Evolutionary conservation across 2,888 invertebrate species (phyloP).

Genomic region (Pseudococcus longispinus): DNA sequence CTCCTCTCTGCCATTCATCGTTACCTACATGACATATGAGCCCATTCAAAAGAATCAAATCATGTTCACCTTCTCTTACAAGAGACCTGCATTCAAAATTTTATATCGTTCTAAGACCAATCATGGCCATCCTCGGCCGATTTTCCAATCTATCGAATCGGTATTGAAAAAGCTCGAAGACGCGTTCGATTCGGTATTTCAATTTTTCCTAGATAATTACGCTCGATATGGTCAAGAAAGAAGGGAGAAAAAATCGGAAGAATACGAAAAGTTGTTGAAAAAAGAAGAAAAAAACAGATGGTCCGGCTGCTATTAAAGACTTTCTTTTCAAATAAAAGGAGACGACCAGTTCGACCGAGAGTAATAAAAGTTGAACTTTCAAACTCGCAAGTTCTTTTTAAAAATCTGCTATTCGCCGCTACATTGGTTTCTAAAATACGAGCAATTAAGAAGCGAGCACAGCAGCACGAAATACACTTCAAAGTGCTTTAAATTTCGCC

Average conservation of each 20-base stretch:
- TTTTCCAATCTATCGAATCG: background rate
- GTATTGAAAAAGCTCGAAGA: background rate
- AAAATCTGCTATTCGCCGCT: constrained; percentile 28
- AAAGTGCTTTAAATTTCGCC: background rate
- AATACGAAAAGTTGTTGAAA: background rate
- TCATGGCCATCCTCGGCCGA: background rate
- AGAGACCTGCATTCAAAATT: too few relatives aligned
- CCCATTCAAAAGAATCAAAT: too few relatives aligned
- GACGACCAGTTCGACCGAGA: constrained; percentile 28
- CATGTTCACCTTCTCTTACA: too few relatives aligned
- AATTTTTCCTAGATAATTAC: constrained; percentile 12
- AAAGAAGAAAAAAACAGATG: background rate
- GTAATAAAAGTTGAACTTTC: constrained; percentile 28
- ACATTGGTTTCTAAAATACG: constrained; percentile 34
- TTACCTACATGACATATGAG: too few relatives aligned
- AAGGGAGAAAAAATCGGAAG: background rate
- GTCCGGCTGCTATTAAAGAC: constrained; percentile 2
- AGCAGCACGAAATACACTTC: background rate
- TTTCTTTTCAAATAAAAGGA: constrained; percentile 19
- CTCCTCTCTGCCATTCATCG: too few relatives aligned
- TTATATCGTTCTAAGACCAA: background rate
- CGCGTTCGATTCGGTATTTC: background rate
- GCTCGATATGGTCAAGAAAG: constrained; percentile 1
- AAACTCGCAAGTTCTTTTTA: background rate
- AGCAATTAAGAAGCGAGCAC: constrained; percentile 4